A percentile compares a stretch with the other conserved stretches of the same genome.
These are phyloP conservation scores for Melanotaenia pygmaea DNA, from an alignment of 2,797 vertebrate species.

Conservation along the genomic window DNA sequence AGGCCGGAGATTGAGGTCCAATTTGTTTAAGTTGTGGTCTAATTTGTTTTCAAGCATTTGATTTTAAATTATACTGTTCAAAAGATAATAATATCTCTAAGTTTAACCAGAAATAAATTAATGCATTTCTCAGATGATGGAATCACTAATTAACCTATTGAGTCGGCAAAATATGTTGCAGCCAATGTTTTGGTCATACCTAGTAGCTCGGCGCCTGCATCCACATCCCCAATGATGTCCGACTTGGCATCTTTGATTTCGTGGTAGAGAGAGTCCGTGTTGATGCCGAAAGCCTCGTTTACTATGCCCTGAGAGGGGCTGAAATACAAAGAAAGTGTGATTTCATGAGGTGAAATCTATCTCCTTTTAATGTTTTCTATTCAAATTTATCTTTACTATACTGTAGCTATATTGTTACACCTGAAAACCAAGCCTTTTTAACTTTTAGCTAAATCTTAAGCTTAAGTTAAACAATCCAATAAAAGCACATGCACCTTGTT, in stretches of 20 bases:
- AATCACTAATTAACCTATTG: neutral
- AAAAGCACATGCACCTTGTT: neutral
- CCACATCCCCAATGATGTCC: constrained; percentile 97
- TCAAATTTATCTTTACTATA: neutral
- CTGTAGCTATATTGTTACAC: neutral
- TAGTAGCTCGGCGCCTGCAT: constrained; percentile 96
- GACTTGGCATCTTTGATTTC: constrained; percentile 97
- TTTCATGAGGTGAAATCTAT: neutral
- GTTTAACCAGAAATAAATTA: neutral
- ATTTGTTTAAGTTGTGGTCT: too few species aligned
- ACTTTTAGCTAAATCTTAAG: neutral
- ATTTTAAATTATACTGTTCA: too few species aligned
- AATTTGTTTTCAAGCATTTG: too few species aligned
- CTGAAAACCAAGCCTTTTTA: neutral
- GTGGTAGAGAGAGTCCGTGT: constrained; percentile 97
- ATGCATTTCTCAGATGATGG: neutral
- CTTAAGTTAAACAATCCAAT: too few species aligned
- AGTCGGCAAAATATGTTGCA: neutral
- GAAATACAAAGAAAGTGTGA: constrained; percentile 39
- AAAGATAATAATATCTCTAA: neutral
- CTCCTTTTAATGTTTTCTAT: neutral
- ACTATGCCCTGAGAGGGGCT: constrained; percentile 98
- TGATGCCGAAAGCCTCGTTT: constrained; percentile 99
- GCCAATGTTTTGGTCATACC: constrained; percentile 80
- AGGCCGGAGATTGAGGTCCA: too few species aligned